Evolutionary conservation across 2,113 vertebrate species (phyloP).

Genomic region (Gasterosteus nipponicus): DNA sequence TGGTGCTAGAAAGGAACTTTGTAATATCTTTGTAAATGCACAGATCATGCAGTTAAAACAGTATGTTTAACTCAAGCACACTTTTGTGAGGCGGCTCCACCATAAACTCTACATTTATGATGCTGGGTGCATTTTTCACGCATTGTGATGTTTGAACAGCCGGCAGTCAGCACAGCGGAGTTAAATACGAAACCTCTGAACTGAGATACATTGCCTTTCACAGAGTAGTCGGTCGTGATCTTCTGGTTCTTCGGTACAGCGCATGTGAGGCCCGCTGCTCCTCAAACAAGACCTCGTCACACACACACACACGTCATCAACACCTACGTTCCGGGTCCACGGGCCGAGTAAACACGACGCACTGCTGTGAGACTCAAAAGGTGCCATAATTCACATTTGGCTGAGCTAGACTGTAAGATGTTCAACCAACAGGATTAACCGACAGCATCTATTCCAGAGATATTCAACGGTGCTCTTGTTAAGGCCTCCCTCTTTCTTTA

Average conservation of each 20-base stretch:
- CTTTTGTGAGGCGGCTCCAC: not conserved
- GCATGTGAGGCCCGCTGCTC: not conserved
- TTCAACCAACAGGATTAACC: not conserved
- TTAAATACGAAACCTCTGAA: not conserved
- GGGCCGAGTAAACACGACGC: slow-evolving; percentile 57
- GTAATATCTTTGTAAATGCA: not conserved
- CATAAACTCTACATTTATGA: not conserved
- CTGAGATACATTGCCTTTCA: not conserved
- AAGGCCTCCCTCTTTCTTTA: not conserved
- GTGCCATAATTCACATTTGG: not conserved
- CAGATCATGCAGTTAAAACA: not conserved
- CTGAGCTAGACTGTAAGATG: slow-evolving; percentile 5
- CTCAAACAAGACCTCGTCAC: slow-evolving; percentile 29
- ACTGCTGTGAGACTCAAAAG: slow-evolving; percentile 33
- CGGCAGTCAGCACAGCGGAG: not conserved
- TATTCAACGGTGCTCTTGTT: not conserved
- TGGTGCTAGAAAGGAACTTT: not conserved
- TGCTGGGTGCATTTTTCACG: not conserved
- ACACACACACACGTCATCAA: not conserved
- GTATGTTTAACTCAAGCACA: not conserved
- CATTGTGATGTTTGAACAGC: not conserved
- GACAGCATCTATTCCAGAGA: not conserved
- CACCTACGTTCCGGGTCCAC: not conserved
- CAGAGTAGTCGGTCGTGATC: not conserved
- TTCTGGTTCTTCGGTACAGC: not conserved